A percentile compares a stretch with the other conserved stretches of the same genome.
These are phyloP conservation scores for Aix galericulata DNA, from an alignment of 2,113 vertebrate genomes.

Conservation along the genomic window DNA sequence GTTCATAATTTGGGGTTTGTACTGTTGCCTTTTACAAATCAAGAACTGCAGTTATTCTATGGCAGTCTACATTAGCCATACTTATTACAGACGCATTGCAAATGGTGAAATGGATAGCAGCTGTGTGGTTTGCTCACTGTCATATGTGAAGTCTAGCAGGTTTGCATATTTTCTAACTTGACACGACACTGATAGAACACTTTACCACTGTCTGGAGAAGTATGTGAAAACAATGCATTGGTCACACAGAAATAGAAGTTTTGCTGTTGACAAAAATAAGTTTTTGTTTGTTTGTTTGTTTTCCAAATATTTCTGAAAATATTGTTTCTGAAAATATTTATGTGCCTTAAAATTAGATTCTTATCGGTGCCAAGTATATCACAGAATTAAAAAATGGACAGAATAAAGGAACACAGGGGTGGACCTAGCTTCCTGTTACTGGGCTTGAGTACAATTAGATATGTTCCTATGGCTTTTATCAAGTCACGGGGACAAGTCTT, in stretches of 20 bases:
- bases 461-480: not conserved
- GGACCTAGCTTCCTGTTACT: not conserved
- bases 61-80: not conserved
- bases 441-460: not conserved
- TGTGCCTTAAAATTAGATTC: not conserved
- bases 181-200: not conserved
- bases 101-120: not conserved
- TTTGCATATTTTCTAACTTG: not conserved
- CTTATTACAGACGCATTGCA: not conserved
- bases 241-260: not conserved
- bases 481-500: not conserved
- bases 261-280: not conserved
- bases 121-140: not conserved
- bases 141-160: not conserved
- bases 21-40: not conserved
- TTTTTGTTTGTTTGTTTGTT: not conserved
- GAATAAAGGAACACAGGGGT: no score
- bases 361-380: not conserved
- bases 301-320: not conserved
- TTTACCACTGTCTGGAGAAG: not conserved
- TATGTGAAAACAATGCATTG: accelerated
- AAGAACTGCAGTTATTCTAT: not conserved
- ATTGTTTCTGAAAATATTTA: not conserved
- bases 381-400: not conserved
- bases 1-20: not conserved